Evolutionary conservation across 2,888 invertebrate species (phyloP).

Genomic region (Charanyca ferruginea): DNA sequence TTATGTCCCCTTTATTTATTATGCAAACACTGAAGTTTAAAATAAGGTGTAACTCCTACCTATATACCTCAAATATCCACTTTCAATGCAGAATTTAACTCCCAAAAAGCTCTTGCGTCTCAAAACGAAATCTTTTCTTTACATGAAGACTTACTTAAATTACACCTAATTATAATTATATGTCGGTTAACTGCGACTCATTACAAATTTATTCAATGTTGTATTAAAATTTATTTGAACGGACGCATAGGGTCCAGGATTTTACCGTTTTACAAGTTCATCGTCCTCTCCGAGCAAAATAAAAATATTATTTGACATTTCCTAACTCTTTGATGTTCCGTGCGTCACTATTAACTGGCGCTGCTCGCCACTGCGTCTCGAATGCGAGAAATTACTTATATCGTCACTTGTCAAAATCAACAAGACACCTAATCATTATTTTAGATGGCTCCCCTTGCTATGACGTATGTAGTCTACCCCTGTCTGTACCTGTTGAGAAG

Average conservation of each 20-base stretch:
- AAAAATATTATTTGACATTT: constrained; percentile 69
- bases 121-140: neutral
- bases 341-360: constrained; percentile 63
- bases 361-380: constrained; percentile 54
- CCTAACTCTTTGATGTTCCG: constrained; percentile 66
- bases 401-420: constrained; percentile 67
- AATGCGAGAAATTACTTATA: constrained; percentile 62
- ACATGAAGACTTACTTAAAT: neutral
- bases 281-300: constrained; percentile 60
- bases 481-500: constrained; percentile 33
- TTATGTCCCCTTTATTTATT: constrained; percentile 48
- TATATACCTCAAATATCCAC: neutral
- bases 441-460: constrained; percentile 23
- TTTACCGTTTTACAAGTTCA: constrained; percentile 62
- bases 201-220: constrained; percentile 7
- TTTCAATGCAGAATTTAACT: neutral
- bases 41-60: constrained; percentile 10
- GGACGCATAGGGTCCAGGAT: constrained; percentile 7
- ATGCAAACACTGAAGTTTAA: constrained; percentile 17
- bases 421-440: constrained; percentile 43
- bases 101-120: neutral
- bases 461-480: constrained; percentile 38
- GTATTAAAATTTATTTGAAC: constrained; percentile 12
- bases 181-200: neutral
- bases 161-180: too few relatives aligned